A percentile compares a stretch with the other conserved stretches of the same genome.
phyloP scores from a whole-genome alignment of 2,113 vertebrate genomes.

The Macquaria ambigua region DNA sequence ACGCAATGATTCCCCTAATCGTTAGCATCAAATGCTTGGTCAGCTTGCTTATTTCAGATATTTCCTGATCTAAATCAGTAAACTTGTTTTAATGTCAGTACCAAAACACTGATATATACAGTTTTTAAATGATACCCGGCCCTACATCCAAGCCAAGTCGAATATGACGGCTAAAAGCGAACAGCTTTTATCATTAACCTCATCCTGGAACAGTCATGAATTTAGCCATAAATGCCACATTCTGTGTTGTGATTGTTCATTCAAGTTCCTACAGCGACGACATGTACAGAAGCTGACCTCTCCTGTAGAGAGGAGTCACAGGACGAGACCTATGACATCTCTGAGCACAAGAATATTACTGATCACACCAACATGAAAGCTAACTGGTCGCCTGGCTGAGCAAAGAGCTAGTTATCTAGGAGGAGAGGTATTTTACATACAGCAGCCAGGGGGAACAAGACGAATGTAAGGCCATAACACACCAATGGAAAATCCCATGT shows the following conservation, averaged over 20 bases:
- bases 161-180: background rate
- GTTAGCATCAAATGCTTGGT: background rate
- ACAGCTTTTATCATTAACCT: background rate
- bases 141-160: background rate
- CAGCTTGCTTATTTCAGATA: background rate
- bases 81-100: background rate
- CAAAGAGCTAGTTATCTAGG: background rate
- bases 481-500: constrained; percentile 24
- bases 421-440: constrained; percentile 48
- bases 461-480: background rate
- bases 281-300: constrained; percentile 1
- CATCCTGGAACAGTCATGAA: background rate
- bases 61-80: background rate
- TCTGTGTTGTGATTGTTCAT: constrained; percentile 8
- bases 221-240: background rate
- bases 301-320: constrained; percentile 3
- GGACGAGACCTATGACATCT: constrained; percentile 14
- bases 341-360: background rate
- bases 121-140: background rate
- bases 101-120: background rate
- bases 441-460: background rate
- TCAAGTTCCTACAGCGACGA: background rate
- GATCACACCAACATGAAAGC: background rate
- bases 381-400: background rate
- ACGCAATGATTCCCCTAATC: background rate